Conservation (phyloP, 37 sponge, comb jelly and placozoan genomes). For the Spongilla lacustris region DNA sequence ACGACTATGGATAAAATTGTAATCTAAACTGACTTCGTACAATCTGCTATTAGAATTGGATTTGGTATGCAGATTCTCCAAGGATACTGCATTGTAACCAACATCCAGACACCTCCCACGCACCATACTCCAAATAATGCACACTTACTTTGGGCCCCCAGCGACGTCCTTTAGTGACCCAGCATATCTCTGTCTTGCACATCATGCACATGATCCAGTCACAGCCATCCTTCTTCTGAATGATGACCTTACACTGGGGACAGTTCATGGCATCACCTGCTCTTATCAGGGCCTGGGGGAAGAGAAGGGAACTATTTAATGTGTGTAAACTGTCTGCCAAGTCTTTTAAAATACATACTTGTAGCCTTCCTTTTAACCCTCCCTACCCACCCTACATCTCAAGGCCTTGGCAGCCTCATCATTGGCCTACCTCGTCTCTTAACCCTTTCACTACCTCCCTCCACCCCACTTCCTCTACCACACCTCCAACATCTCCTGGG, state of each 20-base stretch:
- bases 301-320: not conserved
- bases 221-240: slow-evolving; percentile 80
- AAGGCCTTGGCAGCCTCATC: too few relatives aligned
- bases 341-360: too few relatives aligned
- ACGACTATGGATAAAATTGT: too few relatives aligned
- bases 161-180: slow-evolving; percentile 72
- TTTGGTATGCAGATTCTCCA: too few relatives aligned
- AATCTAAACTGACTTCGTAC: too few relatives aligned
- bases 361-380: too few relatives aligned
- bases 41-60: too few relatives aligned
- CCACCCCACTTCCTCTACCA: not conserved
- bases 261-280: slow-evolving; percentile 85
- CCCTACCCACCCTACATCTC: too few relatives aligned
- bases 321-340: too few relatives aligned
- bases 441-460: not conserved
- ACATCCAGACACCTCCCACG: too few relatives aligned
- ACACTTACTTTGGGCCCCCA: slow-evolving; percentile 64
- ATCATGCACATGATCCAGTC: slow-evolving; percentile 71
- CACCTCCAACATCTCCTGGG: not conserved
- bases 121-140: not conserved
- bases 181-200: slow-evolving; percentile 79
- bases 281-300: slow-evolving; percentile 60
- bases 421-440: not conserved
- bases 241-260: slow-evolving; percentile 52
- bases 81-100: too few relatives aligned